Evolutionary conservation across 2,888 invertebrate species (phyloP).

Genomic region (Dendrolimus houi): DNA sequence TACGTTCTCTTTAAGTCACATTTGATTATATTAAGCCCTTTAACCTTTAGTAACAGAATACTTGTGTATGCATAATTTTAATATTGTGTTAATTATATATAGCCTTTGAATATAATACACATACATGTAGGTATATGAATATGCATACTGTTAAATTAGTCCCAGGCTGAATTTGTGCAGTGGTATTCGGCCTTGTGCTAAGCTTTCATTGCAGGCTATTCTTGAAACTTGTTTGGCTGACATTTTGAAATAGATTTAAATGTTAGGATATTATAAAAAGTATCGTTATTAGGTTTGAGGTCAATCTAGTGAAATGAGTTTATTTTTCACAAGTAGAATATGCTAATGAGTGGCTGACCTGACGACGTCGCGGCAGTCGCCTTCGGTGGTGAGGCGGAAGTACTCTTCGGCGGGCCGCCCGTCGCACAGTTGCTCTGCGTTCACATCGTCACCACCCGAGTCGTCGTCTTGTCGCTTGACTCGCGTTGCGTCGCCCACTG

Average conservation of each 20-base stretch:
- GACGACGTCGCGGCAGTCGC: slow-evolving; percentile 95
- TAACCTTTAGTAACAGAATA: too few species aligned
- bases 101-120: neutral
- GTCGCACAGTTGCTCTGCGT: slow-evolving; percentile 89
- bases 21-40: too few species aligned
- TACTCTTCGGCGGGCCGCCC: slow-evolving; percentile 94
- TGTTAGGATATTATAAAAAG: slow-evolving; percentile 2
- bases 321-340: slow-evolving; percentile 1
- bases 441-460: slow-evolving; percentile 76
- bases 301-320: neutral
- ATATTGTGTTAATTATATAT: too few species aligned
- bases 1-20: neutral
- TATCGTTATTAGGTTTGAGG: slow-evolving; percentile 2
- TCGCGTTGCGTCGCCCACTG: slow-evolving; percentile 62
- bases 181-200: slow-evolving; percentile 16
- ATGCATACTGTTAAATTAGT: neutral
- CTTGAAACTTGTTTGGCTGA: slow-evolving; percentile 25
- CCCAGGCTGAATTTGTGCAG: slow-evolving; percentile 5
- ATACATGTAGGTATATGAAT: neutral
- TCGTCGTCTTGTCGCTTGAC: slow-evolving; percentile 83
- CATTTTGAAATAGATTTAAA: slow-evolving; percentile 1
- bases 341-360: slow-evolving; percentile 77
- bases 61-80: too few species aligned
- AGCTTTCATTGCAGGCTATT: slow-evolving; percentile 28
- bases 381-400: slow-evolving; percentile 88